phyloP scores from a whole-genome alignment of 2,797 vertebrate species.

The Cuculus canorus region DNA sequence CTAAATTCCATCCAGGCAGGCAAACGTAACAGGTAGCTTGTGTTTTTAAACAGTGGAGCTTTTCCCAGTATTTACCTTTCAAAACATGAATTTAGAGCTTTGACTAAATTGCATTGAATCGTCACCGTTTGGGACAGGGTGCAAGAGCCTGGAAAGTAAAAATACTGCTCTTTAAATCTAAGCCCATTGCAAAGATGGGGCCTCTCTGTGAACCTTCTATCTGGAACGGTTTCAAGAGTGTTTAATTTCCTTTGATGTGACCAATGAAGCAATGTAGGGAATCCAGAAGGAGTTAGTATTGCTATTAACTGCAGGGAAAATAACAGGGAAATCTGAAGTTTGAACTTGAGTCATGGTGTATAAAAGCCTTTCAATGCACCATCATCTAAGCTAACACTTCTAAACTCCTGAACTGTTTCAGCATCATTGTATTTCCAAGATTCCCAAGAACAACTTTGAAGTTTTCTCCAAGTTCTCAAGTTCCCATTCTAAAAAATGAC shows the following conservation, averaged over 20 bases:
- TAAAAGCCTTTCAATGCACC: neutral
- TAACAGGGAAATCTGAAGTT: neutral
- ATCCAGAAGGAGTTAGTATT: conserved; percentile 14
- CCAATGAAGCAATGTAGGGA: conserved; percentile 18
- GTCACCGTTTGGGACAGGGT: neutral
- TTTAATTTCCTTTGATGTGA: conserved; percentile 50
- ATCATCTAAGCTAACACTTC: neutral
- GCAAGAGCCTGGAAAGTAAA: neutral
- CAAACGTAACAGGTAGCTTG: neutral
- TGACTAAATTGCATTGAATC: neutral
- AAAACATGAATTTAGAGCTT: neutral
- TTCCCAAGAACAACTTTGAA: neutral
- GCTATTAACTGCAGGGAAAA: conserved; percentile 8
- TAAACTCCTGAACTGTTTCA: neutral
- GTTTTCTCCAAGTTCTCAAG: neutral
- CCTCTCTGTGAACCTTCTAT: neutral
- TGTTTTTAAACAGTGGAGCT: neutral
- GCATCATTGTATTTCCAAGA: neutral
- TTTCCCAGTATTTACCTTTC: neutral
- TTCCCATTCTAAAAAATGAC: neutral
- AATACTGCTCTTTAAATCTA: neutral
- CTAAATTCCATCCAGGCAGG: neutral
- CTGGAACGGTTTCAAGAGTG: conserved; percentile 44
- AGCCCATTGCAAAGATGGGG: neutral
- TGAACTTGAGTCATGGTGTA: neutral